phyloP scores from a whole-genome alignment of 2,797 vertebrate genomes.

The Carapus acus region DNA sequence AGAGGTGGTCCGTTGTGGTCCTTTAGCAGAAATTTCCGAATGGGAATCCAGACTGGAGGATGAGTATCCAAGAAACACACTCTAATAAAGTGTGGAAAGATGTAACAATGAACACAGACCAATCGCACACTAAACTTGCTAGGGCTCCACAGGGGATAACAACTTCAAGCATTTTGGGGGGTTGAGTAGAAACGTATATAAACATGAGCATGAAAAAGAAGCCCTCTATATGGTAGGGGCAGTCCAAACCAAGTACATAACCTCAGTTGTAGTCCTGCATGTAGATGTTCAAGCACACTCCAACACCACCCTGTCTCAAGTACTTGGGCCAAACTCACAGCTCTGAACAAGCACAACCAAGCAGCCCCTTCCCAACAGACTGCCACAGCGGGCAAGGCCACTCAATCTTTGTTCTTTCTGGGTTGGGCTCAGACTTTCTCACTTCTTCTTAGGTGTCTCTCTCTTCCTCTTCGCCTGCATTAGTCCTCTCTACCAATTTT shows the following conservation, averaged over 20 bases:
- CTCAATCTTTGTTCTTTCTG: constrained; percentile 37
- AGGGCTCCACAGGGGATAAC: constrained; percentile 38
- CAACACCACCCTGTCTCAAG: constrained; percentile 40
- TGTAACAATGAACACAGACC: constrained; percentile 31
- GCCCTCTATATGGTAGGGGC: constrained; percentile 34
- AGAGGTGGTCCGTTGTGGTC: constrained; percentile 37
- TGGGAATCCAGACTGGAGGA: constrained; percentile 19
- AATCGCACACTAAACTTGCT: constrained; percentile 38
- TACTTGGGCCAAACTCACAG: constrained; percentile 38
- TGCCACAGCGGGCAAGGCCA: constrained; percentile 60
- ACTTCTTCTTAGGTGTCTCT: constrained; percentile 1
- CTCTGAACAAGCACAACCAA: constrained; percentile 67
- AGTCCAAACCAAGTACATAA: constrained; percentile 37
- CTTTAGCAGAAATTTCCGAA: constrained; percentile 33
- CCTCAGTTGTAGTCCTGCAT: constrained; percentile 61
- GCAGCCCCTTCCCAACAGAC: constrained; percentile 44
- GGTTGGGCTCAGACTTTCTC: constrained; percentile 21
- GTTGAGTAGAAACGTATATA: constrained; percentile 25
- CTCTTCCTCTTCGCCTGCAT: constrained; percentile 57
- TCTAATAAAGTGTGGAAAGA: neutral
- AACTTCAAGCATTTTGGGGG: constrained; percentile 10
- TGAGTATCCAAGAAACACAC: constrained; percentile 3
- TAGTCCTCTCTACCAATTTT: constrained; percentile 41
- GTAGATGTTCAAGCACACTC: constrained; percentile 68
- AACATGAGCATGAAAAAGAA: constrained; percentile 53